Conservation (phyloP, 2,888 invertebrate species). For the Matsumyia berberina region DNA sequence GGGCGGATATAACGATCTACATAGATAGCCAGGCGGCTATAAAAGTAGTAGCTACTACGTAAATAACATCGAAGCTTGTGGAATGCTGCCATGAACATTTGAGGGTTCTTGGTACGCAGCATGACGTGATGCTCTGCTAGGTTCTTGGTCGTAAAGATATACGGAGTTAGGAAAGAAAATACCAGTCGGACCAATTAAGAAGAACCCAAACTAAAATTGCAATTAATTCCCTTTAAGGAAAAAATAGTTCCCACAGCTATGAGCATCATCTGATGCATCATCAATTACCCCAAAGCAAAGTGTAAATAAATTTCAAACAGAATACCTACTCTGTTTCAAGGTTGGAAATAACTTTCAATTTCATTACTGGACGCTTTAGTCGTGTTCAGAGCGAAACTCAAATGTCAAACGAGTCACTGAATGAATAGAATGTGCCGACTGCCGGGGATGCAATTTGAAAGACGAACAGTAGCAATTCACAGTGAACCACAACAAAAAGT, state of each 20-base stretch:
- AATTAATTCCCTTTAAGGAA: too few species aligned
- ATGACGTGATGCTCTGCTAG: too few species aligned
- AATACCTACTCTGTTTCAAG: constrained; percentile 40
- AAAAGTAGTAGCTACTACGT: too few species aligned
- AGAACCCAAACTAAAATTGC: too few species aligned
- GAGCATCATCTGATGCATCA: constrained; percentile 22
- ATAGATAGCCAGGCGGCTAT: too few species aligned
- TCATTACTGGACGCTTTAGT: constrained; percentile 34
- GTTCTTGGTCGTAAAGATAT: too few species aligned
- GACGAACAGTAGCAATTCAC: constrained; percentile 11
- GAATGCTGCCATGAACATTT: too few species aligned
- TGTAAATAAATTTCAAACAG: background rate
- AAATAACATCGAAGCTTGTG: too few species aligned
- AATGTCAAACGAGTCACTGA: constrained; percentile 22
- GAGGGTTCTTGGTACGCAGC: too few species aligned
- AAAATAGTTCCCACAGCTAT: constrained; percentile 14
- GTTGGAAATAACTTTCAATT: constrained; percentile 58
- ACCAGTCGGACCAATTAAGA: too few species aligned
- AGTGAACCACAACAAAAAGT: background rate
- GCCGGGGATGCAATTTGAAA: constrained; percentile 7
- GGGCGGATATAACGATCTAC: too few species aligned
- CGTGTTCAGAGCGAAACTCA: constrained; percentile 18
- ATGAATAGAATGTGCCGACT: constrained; percentile 18
- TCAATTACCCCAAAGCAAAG: constrained; percentile 22
- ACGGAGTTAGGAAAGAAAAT: too few species aligned